Evolutionary conservation across 1,140 invertebrate genomes (phyloP), one percentile per base, ranked within the genome.

Genomic region (Diorhabda carinulata): DNA sequence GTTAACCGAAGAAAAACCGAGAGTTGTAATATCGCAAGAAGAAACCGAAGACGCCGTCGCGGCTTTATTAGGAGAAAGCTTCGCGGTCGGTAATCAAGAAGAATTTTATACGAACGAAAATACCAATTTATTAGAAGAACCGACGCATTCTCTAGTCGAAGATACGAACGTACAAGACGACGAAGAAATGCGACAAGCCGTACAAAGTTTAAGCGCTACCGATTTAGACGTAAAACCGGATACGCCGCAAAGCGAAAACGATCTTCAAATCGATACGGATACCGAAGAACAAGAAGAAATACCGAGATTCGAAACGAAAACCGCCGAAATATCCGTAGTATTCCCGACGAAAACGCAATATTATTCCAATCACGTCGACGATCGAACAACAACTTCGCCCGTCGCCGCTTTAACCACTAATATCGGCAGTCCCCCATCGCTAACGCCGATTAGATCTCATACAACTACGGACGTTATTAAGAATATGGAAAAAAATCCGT

Each of bases 31-130:
- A 73, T 95, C 93, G 1, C 93, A 95, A 82, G 93, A 95, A 83
- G 93, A 96, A 83, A 96, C 94, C 0, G 93, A 94, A 78, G 93
- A 95, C 81, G 94, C 94, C 0, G 93, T 96, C 0, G 93, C 93
- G 2, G 93, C 93, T 5, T 80, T 96, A 4, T 79, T 95, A 41
- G 91, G 91, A 47, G 92, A 94, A 80, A 93, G 92, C 67, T 93
- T 94, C 78, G 90, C 90, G 5, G 72, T 77, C 68, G 41, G 41
- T 59, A 76, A 83, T 40, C 86, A 86, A 76, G 76, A 79, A 61
- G 83, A 82, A 77, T 83, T 83, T 73, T 86, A 85, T 70, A 76
- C 74, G 5, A 79, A 77, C 57, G 76, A 76, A 40, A 70, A 73
- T 58, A 70, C 71, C 80, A 25, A 25, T 25, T 82, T 63, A 61